A percentile compares a stretch with the other conserved stretches of the same genome.
Evolutionary conservation across 2,797 vertebrate genomes (phyloP).

Genomic region (Macroramphosus scolopax): DNA sequence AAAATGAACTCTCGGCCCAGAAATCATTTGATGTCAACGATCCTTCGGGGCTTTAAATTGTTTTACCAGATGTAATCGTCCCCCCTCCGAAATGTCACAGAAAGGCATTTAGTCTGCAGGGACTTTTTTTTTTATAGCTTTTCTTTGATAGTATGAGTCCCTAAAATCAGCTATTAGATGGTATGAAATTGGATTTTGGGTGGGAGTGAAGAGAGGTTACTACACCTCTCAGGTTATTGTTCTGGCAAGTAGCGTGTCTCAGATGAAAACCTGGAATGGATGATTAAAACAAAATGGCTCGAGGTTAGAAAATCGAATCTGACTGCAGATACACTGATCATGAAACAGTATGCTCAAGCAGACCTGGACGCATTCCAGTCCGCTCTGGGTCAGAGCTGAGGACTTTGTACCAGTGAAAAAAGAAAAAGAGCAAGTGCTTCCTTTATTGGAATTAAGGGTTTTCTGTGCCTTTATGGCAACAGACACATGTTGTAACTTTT

Average conservation of each 20-base stretch:
- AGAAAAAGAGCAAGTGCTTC: too few relatives aligned
- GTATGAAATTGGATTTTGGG: constrained; percentile 28
- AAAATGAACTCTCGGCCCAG: constrained; percentile 47
- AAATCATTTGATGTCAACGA: constrained; percentile 53
- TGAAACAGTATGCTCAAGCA: too few relatives aligned
- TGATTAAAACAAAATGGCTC: too few relatives aligned
- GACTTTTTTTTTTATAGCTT: constrained; percentile 31
- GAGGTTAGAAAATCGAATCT: too few relatives aligned
- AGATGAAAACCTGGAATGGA: too few relatives aligned
- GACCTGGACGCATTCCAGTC: too few relatives aligned
- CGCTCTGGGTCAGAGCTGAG: constrained; percentile 10
- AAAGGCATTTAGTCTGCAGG: constrained; percentile 24
- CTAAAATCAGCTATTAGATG: constrained; percentile 22
- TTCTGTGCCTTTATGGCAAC: constrained; percentile 7
- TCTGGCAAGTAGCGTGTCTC: constrained; percentile 1
- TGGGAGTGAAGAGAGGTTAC: constrained; percentile 6
- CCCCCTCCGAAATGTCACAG: constrained; percentile 53
- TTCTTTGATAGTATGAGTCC: constrained; percentile 30
- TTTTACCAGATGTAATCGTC: constrained; percentile 58
- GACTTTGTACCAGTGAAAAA: too few relatives aligned
- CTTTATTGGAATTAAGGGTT: constrained; percentile 20
- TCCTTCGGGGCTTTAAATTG: constrained; percentile 49
- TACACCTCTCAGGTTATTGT: constrained; percentile 19
- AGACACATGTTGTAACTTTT: constrained; percentile 23
- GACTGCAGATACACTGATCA: too few relatives aligned